Base-by-base conservation (phyloP, 2,113 vertebrate species). In the Ailuropoda melanoleuca region DNA sequence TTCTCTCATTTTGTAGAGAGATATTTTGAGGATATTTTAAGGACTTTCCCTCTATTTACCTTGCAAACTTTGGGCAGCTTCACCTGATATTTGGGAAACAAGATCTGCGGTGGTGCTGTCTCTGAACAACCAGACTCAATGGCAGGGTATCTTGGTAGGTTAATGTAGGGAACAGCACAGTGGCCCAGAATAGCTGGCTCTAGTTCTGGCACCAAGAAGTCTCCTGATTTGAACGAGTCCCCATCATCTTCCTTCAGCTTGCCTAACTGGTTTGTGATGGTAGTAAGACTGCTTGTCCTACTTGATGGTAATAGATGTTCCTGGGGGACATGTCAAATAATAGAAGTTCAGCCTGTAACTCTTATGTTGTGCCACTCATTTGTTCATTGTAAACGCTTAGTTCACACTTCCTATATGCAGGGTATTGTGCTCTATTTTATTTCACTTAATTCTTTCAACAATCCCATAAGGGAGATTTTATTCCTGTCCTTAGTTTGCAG, bases 21-120 rank as follows among this genome's bases (percentile, higher is more conserved):
- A 58, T 88, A 24, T 62, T 83, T 95, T 97, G 78, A 74, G 29
- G 11, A 58, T 88, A 19, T 62, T 83, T 95, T 97, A 83, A 74
- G 39, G 53, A n/a, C 9, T 39, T 56, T 70, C 23, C 43, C 43
- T 96, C 29, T 77, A 23, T 75, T 83, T 94, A 78, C 50, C 43
- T 84, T 55, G 21, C 10, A 62, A 68, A 72, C 17, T 43, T 70
- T 56, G 90, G 55, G 21, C 17, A 60, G 23, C 14, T 72, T 97
- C 34, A 88, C 82, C 15, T 68, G 56, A 31, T 46, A 19, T 14
- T 55, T 90, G 82, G 55, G 48, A 34, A 83, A 55, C 17, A 43
- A 81, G 53, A 46, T 37, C 70, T 13, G 18, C 26, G 15, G 48
- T 60, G 56, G 14, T 48, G 6, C 4, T 3, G 0, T 75, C 12